Percentiles rank a stretch among this genome's conserved stretches.
Conservation (phyloP, 2,888 invertebrate genomes). For the Ochropleura plecta region DNA sequence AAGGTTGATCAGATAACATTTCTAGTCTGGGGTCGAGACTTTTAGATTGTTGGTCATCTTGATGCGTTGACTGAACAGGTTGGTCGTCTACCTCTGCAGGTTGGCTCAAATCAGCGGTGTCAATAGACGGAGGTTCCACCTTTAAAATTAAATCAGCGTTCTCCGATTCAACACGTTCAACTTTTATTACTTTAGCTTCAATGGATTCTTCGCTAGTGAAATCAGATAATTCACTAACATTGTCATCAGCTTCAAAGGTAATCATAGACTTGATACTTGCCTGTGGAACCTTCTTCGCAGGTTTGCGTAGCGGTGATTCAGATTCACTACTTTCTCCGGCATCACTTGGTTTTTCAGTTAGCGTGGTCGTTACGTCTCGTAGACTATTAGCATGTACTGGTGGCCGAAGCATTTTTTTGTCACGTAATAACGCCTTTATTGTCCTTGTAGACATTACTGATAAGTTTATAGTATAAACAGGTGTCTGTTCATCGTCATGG, state of each 20-base stretch:
- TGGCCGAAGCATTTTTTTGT: conserved; percentile 52
- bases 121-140: conserved; percentile 38
- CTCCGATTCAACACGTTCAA: conserved; percentile 53
- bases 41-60: conserved; percentile 4
- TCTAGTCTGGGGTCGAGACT: neutral
- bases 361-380: conserved; percentile 68
- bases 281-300: conserved; percentile 9
- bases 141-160: conserved; percentile 52
- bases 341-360: conserved; percentile 72
- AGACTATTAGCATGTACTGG: conserved; percentile 75
- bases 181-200: conserved; percentile 59
- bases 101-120: conserved; percentile 25
- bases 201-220: conserved; percentile 48
- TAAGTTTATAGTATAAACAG: conserved; percentile 85
- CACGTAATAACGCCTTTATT: conserved; percentile 67
- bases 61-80: conserved; percentile 10
- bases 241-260: conserved; percentile 80
- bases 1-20: conserved; percentile 22
- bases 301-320: conserved; percentile 36
- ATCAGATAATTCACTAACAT: conserved; percentile 57
- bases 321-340: conserved; percentile 64
- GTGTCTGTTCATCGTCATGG: conserved; percentile 87
- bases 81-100: conserved; percentile 22
- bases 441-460: conserved; percentile 77
- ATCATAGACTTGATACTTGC: conserved; percentile 78